Evolutionary conservation across 2,888 invertebrate species (phyloP).

Genomic region (Lithodes maja): DNA sequence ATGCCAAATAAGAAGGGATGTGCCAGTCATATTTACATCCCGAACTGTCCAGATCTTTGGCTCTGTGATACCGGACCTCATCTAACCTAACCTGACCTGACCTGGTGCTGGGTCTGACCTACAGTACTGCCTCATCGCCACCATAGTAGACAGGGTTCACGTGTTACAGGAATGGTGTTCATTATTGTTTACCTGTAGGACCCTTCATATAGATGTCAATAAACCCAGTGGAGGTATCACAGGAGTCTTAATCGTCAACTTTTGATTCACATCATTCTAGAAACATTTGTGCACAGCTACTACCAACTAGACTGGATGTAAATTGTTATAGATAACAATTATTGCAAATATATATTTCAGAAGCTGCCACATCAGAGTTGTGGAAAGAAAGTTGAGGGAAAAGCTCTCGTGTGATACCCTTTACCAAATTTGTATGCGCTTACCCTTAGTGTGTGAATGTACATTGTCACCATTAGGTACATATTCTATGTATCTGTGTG

Average conservation of each 20-base stretch:
- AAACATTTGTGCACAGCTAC: too few species aligned
- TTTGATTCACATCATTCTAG: too few species aligned
- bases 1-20: too few species aligned
- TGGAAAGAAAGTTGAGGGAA: too few species aligned
- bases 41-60: not conserved
- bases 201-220: not conserved
- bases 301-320: too few species aligned
- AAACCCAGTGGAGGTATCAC: not conserved
- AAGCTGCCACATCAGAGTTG: too few species aligned
- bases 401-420: too few species aligned
- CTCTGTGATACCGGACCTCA: not conserved
- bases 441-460: slow-evolving; percentile 2
- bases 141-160: not conserved
- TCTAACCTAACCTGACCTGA: too few species aligned
- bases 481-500: slow-evolving; percentile 35
- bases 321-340: too few species aligned
- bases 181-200: not conserved
- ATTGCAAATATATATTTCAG: too few species aligned
- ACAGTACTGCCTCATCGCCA: not conserved
- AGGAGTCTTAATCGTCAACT: too few species aligned
- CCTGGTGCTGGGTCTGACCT: not conserved
- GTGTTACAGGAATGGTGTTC: not conserved
- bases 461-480: slow-evolving; percentile 28
- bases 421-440: not conserved
- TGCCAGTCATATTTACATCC: too few species aligned